phyloP scores from a whole-genome alignment of 2,113 vertebrate genomes.

The Platichthys stellatus region DNA sequence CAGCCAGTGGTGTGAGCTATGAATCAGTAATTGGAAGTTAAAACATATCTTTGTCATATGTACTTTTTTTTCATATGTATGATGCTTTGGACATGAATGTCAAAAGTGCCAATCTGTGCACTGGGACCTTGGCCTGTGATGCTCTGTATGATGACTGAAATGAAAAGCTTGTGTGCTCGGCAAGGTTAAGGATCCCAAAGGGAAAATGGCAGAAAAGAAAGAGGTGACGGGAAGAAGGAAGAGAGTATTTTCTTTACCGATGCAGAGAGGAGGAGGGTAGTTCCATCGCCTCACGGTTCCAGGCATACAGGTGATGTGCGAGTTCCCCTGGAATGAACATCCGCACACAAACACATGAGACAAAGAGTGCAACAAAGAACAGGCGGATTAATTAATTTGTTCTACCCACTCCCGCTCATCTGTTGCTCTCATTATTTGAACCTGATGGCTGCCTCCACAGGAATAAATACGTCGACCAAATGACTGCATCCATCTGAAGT shows the following conservation, averaged over 20 bases:
- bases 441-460: slow-evolving; percentile 48
- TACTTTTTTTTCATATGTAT: no score
- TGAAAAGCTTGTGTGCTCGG: background rate
- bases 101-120: background rate
- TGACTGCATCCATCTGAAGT: slow-evolving; percentile 51
- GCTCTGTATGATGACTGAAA: background rate
- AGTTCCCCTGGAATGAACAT: slow-evolving; percentile 87
- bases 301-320: slow-evolving; percentile 98
- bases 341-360: slow-evolving; percentile 24
- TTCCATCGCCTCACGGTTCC: slow-evolving; percentile 97
- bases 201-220: background rate
- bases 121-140: background rate
- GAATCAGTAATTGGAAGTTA: background rate
- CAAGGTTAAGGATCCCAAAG: background rate
- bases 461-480: slow-evolving; percentile 39
- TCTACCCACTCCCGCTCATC: slow-evolving; percentile 45
- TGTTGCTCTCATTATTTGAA: slow-evolving; percentile 46
- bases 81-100: background rate
- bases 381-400: slow-evolving; percentile 41
- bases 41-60: no score
- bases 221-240: background rate
- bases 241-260: slow-evolving; percentile 83
- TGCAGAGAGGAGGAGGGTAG: slow-evolving; percentile 96
- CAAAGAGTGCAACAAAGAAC: slow-evolving; percentile 36
- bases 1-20: background rate